Evolutionary conservation across 1,140 invertebrate genomes (phyloP), one percentile per base, ranked within the genome.

Genomic region (Eupristina koningsbergeri): DNA sequence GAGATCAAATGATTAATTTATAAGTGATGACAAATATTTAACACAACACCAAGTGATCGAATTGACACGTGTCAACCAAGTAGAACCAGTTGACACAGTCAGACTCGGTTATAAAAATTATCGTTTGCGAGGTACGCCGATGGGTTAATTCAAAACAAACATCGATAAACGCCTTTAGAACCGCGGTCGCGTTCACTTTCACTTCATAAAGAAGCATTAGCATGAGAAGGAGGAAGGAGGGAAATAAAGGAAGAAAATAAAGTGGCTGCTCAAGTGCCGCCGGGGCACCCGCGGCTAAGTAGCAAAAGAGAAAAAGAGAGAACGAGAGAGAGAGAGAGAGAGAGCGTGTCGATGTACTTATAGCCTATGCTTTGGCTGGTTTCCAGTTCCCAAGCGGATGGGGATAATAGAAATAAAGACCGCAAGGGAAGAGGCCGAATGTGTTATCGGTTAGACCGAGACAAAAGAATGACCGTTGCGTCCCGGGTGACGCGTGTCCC

Each of bases 391-490:
- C 31, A 36, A 53, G 73, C 22, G 41, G 80, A 39, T 63, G 73
- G 22, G 77, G 53, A 58, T 77, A 83, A 73, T 76, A 81, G 77
- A 86, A 85, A 86, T 85, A 84, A 80, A 83, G 80, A 80, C 67
- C 75, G 31, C 11, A 81, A 73, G 67, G 34, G 79, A 58, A 58
- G 80, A 83, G 81, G 80, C 67, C 50, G 31, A 39, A 81, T 58
- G 79, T 73, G 79, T 67, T 47, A 73, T 69, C 47, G 53, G 69
- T 15, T 26, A n/a, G n/a, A 39, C 26, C 34, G 79, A 58, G 75
- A 85, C 76, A 82, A 83, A 85, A 74, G 85, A 79, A 85, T 84
- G 83, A 75, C 73, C 84, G 80, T 86, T 83, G 85, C 67, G 15
- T 7, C 63, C 63, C 63, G 29, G 17, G 63, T 31, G 63, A 17